Evolutionary conservation across 2,113 vertebrate species (phyloP).

Genomic region (Caloenas nicobarica): DNA sequence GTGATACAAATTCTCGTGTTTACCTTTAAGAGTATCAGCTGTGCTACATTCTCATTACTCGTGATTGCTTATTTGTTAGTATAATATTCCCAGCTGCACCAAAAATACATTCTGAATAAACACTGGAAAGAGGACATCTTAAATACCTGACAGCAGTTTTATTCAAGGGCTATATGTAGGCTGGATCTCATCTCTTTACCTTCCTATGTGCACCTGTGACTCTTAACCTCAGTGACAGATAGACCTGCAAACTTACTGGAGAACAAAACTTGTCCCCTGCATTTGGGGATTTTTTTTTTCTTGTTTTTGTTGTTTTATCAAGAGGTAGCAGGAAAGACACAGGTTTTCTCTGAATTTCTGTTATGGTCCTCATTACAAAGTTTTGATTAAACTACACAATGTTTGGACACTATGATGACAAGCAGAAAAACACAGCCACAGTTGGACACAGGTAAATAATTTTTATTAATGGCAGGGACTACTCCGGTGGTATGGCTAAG

Average conservation of each 20-base stretch:
- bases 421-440: neutral
- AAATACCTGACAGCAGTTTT: conserved; percentile 7
- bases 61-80: conserved; percentile 17
- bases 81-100: conserved; percentile 4
- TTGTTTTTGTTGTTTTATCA: neutral
- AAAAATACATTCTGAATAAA: conserved; percentile 39
- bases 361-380: neutral
- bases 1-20: neutral
- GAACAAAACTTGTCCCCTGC: neutral
- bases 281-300: neutral
- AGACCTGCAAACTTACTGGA: neutral
- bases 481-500: neutral
- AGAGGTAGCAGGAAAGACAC: neutral
- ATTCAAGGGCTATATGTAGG: neutral
- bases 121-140: neutral
- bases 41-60: neutral
- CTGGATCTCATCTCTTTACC: neutral
- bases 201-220: neutral
- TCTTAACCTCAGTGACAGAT: neutral
- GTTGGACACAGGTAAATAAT: neutral
- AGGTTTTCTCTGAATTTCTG: neutral
- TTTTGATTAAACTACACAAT: neutral
- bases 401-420: neutral
- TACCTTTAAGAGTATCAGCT: neutral
- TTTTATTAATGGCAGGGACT: neutral